Evolutionary conservation across 1,140 invertebrate genomes (phyloP).

Genomic region (Lamellibrachia luymesi): DNA sequence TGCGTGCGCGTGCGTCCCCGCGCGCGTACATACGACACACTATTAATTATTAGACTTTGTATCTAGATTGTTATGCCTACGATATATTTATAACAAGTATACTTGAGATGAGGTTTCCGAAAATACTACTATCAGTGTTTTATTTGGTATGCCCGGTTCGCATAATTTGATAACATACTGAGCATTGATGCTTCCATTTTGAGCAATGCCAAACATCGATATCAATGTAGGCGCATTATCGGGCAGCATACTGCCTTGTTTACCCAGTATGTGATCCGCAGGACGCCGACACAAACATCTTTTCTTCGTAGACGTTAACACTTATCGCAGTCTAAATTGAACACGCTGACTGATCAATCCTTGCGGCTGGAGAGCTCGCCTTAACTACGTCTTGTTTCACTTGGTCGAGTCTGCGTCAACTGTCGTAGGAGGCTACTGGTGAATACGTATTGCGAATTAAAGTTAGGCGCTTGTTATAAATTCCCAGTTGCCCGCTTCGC

Average conservation of each 20-base stretch:
- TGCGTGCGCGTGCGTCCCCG: too few relatives aligned
- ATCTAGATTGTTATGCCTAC: too few relatives aligned
- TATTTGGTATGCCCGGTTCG: not conserved
- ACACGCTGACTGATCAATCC: not conserved
- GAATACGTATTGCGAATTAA: not conserved
- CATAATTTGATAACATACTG: not conserved
- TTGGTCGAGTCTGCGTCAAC: not conserved
- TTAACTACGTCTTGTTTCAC: not conserved
- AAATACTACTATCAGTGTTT: not conserved
- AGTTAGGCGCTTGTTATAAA: not conserved
- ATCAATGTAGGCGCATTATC: not conserved
- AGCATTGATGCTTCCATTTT: not conserved
- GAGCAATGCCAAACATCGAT: not conserved
- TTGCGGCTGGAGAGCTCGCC: not conserved
- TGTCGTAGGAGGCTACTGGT: not conserved
- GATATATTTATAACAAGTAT: too few relatives aligned
- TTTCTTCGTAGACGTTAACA: not conserved
- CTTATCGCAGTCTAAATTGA: not conserved
- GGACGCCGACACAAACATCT: not conserved
- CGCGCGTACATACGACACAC: too few relatives aligned
- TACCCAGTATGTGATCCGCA: not conserved
- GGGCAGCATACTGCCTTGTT: not conserved
- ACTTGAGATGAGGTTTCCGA: not conserved
- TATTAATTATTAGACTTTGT: too few relatives aligned
- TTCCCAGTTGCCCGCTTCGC: not conserved